phyloP scores from a whole-genome alignment of 2,113 vertebrate genomes.

The Callaeas wilsoni region DNA sequence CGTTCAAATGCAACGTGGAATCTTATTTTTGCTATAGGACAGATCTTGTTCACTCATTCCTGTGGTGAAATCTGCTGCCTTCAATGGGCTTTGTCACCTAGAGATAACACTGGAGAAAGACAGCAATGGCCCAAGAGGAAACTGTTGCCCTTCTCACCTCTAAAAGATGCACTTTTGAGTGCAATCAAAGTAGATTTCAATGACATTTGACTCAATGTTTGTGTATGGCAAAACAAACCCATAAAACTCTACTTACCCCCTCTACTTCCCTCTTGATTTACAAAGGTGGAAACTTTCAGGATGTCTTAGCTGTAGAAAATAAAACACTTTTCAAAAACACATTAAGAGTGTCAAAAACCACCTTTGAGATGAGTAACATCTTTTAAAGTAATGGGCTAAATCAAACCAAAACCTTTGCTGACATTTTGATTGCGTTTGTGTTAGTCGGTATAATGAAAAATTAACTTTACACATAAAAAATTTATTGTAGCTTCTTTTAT shows the following conservation, averaged over 20 bases:
- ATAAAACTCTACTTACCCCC: not conserved
- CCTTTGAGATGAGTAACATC: constrained; percentile 40
- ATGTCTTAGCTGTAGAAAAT: constrained; percentile 1
- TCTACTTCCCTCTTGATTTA: not conserved
- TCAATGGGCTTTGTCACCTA: not conserved
- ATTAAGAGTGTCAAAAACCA: constrained; percentile 51
- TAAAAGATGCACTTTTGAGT: not conserved
- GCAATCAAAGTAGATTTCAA: not conserved
- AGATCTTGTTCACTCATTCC: not conserved
- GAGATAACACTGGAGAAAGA: not conserved
- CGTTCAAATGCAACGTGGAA: not conserved
- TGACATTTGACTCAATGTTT: not conserved
- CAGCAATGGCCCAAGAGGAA: not conserved
- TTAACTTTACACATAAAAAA: constrained; percentile 67
- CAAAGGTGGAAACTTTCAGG: constrained; percentile 23
- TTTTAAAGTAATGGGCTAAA: constrained; percentile 57
- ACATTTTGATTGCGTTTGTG: constrained; percentile 55
- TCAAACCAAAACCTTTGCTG: constrained; percentile 56
- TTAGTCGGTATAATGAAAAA: constrained; percentile 60
- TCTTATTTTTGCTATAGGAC: not conserved
- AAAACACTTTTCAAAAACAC: constrained; percentile 45
- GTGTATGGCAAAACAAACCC: not conserved
- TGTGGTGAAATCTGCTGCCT: not conserved
- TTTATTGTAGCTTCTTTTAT: constrained; percentile 51
- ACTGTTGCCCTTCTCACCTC: not conserved